phyloP scores from a whole-genome alignment of 2,797 vertebrate genomes.

The Manis crassicaudata region DNA sequence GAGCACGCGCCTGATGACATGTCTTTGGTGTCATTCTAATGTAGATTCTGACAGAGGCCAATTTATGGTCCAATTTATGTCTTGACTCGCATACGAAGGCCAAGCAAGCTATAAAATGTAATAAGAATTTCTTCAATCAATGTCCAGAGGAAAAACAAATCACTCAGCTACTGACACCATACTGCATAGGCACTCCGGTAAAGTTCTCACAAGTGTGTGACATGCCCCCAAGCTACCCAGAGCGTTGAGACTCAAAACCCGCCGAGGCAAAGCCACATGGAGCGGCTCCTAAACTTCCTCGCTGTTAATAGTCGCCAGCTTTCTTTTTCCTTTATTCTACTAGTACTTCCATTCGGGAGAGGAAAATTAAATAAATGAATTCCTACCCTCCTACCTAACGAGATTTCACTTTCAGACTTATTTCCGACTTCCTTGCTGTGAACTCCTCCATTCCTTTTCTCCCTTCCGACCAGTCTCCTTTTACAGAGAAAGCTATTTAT shows the following conservation, averaged over 20 bases:
- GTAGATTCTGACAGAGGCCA: slow-evolving; percentile 87
- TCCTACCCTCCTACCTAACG: slow-evolving; percentile 44
- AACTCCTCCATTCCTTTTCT: slow-evolving; percentile 51
- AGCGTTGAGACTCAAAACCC: slow-evolving; percentile 72
- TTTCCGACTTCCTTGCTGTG: slow-evolving; percentile 47
- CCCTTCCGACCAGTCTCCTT: slow-evolving; percentile 14
- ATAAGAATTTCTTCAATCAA: slow-evolving; percentile 90
- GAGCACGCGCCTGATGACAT: slow-evolving; percentile 79
- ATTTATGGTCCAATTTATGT: slow-evolving; percentile 89
- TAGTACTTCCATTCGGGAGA: slow-evolving; percentile 51
- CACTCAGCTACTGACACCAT: slow-evolving; percentile 85
- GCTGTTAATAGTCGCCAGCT: slow-evolving; percentile 68
- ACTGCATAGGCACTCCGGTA: slow-evolving; percentile 85
- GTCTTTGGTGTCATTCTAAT: slow-evolving; percentile 86
- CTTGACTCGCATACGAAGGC: slow-evolving; percentile 86
- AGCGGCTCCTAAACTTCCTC: slow-evolving; percentile 72
- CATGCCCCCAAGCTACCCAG: slow-evolving; percentile 82
- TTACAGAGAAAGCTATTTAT: slow-evolving; percentile 70
- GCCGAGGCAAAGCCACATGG: slow-evolving; percentile 25
- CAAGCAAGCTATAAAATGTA: slow-evolving; percentile 88
- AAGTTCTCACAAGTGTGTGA: slow-evolving; percentile 86
- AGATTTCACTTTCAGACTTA: slow-evolving; percentile 55
- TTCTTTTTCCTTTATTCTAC: slow-evolving; percentile 77
- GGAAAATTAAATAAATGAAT: slow-evolving; percentile 71
- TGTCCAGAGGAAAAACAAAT: slow-evolving; percentile 90